A percentile compares a stretch with the other conserved stretches of the same genome.
These are phyloP conservation scores for Drosophila melanosoma DNA, from an alignment of 2,888 invertebrate genomes.

Conservation along the genomic window DNA sequence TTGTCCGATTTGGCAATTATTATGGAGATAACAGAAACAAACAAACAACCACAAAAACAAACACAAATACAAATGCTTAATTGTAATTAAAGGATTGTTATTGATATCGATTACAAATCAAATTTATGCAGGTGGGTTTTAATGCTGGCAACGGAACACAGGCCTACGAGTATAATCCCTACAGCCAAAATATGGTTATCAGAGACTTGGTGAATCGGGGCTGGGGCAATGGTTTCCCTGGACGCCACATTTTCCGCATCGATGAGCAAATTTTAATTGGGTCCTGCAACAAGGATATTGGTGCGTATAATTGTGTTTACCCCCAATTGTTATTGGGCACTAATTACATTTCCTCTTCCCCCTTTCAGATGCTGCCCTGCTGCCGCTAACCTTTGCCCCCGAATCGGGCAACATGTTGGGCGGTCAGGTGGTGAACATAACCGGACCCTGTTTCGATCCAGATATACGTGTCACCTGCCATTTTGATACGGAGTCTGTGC, in stretches of 20 bases:
- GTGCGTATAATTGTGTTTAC: constrained; percentile 85
- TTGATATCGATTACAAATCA: constrained; percentile 19
- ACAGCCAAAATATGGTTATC: constrained; percentile 94
- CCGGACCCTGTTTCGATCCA: constrained; percentile 96
- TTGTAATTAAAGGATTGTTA: neutral
- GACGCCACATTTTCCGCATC: constrained; percentile 96
- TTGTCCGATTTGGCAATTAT: constrained; percentile 2
- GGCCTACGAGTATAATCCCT: constrained; percentile 94
- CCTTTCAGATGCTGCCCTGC: constrained; percentile 90
- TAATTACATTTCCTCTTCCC: neutral
- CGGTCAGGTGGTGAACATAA: constrained; percentile 97
- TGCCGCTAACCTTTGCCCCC: constrained; percentile 94
- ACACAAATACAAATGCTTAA: neutral
- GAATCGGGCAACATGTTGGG: constrained; percentile 99
- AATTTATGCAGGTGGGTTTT: constrained; percentile 91
- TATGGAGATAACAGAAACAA: neutral
- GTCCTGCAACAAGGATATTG: constrained; percentile 95
- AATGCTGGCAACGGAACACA: constrained; percentile 98
- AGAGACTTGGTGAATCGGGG: constrained; percentile 93
- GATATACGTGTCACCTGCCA: constrained; percentile 92
- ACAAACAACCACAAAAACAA: neutral
- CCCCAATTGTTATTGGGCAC: neutral
- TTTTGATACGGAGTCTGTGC: constrained; percentile 92
- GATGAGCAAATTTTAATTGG: constrained; percentile 97
- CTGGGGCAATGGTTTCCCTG: constrained; percentile 94